These are phyloP conservation scores for Lasioglossum leucozonium DNA, from an alignment of 2,888 invertebrate genomes.

Conservation along the genomic window DNA sequence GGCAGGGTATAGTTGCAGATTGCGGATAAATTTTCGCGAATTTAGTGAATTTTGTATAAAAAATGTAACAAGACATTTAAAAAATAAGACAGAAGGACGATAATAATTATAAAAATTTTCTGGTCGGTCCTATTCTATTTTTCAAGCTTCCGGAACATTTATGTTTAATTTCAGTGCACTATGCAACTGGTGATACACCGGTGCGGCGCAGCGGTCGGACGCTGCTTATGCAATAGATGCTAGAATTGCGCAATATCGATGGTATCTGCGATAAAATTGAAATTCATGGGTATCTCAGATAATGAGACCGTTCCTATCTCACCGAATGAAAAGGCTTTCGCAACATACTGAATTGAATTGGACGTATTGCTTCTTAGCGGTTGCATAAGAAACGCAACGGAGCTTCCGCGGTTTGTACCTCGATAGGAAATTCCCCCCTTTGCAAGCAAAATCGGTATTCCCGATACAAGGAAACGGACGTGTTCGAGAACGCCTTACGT, in stretches of 20 bases:
- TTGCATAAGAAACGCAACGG: conserved; percentile 19
- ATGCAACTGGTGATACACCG: not conserved
- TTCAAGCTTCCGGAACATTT: not conserved
- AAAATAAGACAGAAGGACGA: not conserved
- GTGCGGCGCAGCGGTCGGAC: not conserved
- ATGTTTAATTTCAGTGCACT: not conserved
- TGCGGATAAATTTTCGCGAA: too few species aligned
- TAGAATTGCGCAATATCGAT: not conserved
- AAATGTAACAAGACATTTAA: not conserved
- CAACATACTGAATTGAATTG: conserved; percentile 32
- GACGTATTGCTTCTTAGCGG: conserved; percentile 22
- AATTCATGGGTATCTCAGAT: conserved; percentile 6
- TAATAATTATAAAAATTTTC: not conserved
- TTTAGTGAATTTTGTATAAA: too few species aligned
- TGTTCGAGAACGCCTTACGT: not conserved
- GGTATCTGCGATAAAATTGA: conserved; percentile 1
- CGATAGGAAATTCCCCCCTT: conserved; percentile 9
- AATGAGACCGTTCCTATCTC: conserved; percentile 24
- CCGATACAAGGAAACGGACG: not conserved
- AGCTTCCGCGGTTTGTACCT: not conserved
- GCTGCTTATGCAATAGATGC: not conserved
- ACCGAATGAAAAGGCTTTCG: conserved; percentile 34
- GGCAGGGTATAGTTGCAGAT: too few species aligned
- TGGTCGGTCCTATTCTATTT: not conserved
- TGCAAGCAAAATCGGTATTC: conserved; percentile 7